phyloP scores from a whole-genome alignment of 2,797 vertebrate species.

The Tachyglossus aculeatus region DNA sequence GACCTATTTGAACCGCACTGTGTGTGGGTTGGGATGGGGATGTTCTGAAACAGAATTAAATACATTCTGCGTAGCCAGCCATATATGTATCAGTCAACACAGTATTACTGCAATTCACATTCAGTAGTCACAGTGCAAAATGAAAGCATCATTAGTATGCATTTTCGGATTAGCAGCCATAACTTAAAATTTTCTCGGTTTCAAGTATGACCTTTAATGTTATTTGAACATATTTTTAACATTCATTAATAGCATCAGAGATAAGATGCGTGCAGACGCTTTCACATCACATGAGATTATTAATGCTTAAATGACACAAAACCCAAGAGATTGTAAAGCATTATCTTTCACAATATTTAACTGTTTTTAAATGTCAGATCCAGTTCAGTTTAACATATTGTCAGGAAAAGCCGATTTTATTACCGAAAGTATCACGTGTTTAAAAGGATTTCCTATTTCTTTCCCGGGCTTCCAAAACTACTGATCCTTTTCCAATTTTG shows the following conservation, averaged over 20 bases:
- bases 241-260: slow-evolving; percentile 64
- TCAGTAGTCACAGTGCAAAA: slow-evolving; percentile 66
- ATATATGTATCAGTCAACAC: no score
- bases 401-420: fast-evolving
- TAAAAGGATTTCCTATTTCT: no score
- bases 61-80: no score
- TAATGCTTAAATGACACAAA: slow-evolving; percentile 65
- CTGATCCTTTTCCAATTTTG: slow-evolving; percentile 43
- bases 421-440: slow-evolving; percentile 17
- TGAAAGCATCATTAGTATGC: slow-evolving; percentile 62
- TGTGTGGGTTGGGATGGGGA: no score
- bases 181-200: slow-evolving; percentile 64
- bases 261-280: slow-evolving; percentile 67
- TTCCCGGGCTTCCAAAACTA: slow-evolving; percentile 40
- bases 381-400: slow-evolving; percentile 56
- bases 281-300: slow-evolving; percentile 67
- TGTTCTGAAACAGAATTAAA: no score
- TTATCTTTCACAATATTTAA: slow-evolving; percentile 71
- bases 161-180: slow-evolving; percentile 53
- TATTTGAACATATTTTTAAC: slow-evolving; percentile 72
- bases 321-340: slow-evolving; percentile 70
- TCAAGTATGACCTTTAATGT: slow-evolving; percentile 73
- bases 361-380: slow-evolving; percentile 75
- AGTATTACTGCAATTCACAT: slow-evolving; percentile 58
- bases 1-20: not conserved